Conservation (phyloP, 2,113 vertebrate species). For the Ariopsis seemanni region DNA sequence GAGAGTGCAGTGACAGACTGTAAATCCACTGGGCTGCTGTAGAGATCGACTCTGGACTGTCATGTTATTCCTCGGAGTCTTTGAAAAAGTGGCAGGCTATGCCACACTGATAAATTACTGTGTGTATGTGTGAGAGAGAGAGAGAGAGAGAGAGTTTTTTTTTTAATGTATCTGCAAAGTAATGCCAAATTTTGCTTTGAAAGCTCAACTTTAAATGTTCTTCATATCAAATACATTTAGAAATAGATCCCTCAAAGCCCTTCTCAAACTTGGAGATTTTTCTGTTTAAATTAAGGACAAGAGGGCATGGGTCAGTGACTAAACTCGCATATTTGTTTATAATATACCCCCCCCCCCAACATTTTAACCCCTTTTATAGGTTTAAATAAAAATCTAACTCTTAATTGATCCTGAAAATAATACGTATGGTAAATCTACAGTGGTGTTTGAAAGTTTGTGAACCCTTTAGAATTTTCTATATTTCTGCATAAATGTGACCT, state of each 20-base stretch:
- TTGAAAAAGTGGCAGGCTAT: constrained; percentile 2
- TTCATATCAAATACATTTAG: background rate
- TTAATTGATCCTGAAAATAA: background rate
- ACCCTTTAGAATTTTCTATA: no score
- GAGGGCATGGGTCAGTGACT: background rate
- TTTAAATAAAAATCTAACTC: background rate
- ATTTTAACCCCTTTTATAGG: background rate
- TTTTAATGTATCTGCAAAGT: background rate
- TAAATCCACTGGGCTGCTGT: constrained; percentile 12
- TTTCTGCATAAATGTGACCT: no score
- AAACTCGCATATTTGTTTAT: background rate
- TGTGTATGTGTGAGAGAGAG: background rate
- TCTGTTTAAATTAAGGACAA: background rate
- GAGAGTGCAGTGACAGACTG: constrained; percentile 9
- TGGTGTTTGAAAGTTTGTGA: no score
- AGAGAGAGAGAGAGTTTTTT: background rate
- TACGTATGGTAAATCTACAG: background rate
- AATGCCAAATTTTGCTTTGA: background rate
- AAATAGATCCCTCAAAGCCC: background rate
- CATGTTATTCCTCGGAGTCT: constrained; percentile 29
- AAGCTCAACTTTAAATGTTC: background rate
- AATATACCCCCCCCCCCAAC: background rate
- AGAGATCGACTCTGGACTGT: constrained; percentile 23
- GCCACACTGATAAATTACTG: constrained; percentile 10
- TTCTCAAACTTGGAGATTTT: background rate